Conservation (phyloP, 2,113 vertebrate species). For the Salvelinus sp. region DNA sequence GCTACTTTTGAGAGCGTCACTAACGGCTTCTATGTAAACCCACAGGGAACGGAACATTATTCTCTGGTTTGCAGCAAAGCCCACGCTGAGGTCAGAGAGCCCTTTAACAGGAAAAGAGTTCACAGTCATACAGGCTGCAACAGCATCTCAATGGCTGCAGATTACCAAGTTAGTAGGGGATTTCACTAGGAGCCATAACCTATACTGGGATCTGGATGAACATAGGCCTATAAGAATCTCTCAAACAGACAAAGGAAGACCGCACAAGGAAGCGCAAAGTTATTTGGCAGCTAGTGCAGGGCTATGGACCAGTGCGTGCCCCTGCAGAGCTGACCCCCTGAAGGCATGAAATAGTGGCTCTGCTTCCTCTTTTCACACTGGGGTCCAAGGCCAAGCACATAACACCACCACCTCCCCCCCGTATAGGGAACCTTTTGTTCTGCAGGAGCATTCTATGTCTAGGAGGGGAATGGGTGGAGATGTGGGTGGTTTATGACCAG, state of each 20-base stretch:
- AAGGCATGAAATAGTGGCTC: constrained; percentile 47
- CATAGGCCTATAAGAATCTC: too few relatives aligned
- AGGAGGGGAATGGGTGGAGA: constrained; percentile 25
- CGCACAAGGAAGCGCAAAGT: background rate
- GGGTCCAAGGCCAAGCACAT: constrained; percentile 53
- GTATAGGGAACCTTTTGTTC: constrained; percentile 56
- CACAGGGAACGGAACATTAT: constrained; percentile 75
- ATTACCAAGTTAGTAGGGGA: background rate
- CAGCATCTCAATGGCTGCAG: background rate
- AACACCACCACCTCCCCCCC: background rate
- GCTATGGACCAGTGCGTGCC: constrained; percentile 17
- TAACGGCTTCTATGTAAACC: constrained; percentile 57
- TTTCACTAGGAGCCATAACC: constrained; percentile 44
- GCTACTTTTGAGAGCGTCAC: constrained; percentile 54
- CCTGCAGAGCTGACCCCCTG: constrained; percentile 49
- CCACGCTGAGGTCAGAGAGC: constrained; percentile 44
- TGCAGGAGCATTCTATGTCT: constrained; percentile 53
- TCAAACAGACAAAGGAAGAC: too few relatives aligned
- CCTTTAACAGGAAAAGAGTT: background rate
- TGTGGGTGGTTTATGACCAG: constrained; percentile 14
- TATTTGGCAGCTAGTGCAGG: constrained; percentile 32
- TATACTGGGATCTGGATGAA: too few relatives aligned
- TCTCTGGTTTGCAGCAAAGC: constrained; percentile 45
- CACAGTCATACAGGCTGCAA: constrained; percentile 14
- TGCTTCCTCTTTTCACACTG: constrained; percentile 65